Evolutionary conservation across 2,888 invertebrate genomes (phyloP).

Genomic region (Cataglyphis altisquamis): DNA sequence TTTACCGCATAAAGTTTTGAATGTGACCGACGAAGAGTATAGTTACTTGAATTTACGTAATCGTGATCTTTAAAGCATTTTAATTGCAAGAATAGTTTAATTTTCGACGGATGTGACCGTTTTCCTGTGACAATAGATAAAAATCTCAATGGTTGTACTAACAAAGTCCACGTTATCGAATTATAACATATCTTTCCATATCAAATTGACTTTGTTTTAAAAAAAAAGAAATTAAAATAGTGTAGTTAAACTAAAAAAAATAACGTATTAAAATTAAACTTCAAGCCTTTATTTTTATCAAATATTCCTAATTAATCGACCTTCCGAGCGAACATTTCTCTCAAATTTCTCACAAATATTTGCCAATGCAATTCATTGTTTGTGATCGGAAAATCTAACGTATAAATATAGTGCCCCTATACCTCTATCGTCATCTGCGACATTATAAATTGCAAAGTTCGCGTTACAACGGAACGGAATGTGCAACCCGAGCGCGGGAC

Average conservation of each 20-base stretch:
- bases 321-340: background rate
- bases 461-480: slow-evolving; percentile 30
- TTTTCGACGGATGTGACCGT: background rate
- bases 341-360: background rate
- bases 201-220: background rate
- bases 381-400: background rate
- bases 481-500: slow-evolving; percentile 37
- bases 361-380: background rate
- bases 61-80: slow-evolving; percentile 36
- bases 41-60: slow-evolving; percentile 49
- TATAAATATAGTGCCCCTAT: background rate
- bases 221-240: background rate
- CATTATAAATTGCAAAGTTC: slow-evolving; percentile 48
- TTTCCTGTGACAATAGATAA: slow-evolving; percentile 23
- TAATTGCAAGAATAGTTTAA: slow-evolving; percentile 44
- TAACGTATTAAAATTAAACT: background rate
- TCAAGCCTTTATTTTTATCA: background rate
- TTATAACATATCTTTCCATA: background rate
- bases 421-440: slow-evolving; percentile 11
- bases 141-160: background rate
- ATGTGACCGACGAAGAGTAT: slow-evolving; percentile 48
- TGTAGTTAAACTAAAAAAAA: background rate
- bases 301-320: background rate
- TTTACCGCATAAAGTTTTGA: slow-evolving; percentile 58
- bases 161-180: background rate